Base-by-base conservation (phyloP, 1,140 invertebrate species). In the Latrodectus geometricus region DNA sequence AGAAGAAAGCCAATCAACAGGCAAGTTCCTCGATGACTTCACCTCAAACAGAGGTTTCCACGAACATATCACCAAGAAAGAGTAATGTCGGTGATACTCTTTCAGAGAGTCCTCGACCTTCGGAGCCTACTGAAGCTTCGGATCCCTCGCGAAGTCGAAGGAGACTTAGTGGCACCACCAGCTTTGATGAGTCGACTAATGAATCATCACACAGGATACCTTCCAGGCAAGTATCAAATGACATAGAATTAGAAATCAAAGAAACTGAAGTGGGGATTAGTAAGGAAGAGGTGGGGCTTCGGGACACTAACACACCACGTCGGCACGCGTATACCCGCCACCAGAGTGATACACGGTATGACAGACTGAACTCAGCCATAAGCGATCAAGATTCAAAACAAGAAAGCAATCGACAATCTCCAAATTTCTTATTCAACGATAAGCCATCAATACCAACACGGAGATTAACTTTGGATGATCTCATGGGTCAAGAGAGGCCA, bases 1-100 rank as follows among this genome's bases (percentile, higher is more conserved):
- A 97, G 88, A 98, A 98, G 91, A 95, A 95, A 90, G 95, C 95
- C 91, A 97, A 97, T 89, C 94, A 94, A 48, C 95, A 94, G 50
- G 95, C 94, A 12, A 70, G 68, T 70, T 15, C 9, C 5, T 50
- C 83, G 50, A 20, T 68, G 20, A n/a, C 20, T 15, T 69, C 9
- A 56, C 50, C 83, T 70, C 49, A 72, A 61, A 74, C 54, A 12
- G 23, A 61, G n/a, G 68, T n/a, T 15, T 70, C 23, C 11, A 35
- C 80, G 4, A 49, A 17, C 49, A 8, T 14, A 79, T 54, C 49
- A 23, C 90, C 93, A 91, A 90, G 54, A 75, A 72, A 35, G 20
- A n/a, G 14, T 17, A 82, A 73, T 61, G 66, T 0, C 23, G 9
- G 49, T 4, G 73, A 85, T 54, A 23, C 61, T 66, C 20, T 35